phyloP scores from a whole-genome alignment of 2,797 vertebrate genomes.

The Apogon talboti region DNA sequence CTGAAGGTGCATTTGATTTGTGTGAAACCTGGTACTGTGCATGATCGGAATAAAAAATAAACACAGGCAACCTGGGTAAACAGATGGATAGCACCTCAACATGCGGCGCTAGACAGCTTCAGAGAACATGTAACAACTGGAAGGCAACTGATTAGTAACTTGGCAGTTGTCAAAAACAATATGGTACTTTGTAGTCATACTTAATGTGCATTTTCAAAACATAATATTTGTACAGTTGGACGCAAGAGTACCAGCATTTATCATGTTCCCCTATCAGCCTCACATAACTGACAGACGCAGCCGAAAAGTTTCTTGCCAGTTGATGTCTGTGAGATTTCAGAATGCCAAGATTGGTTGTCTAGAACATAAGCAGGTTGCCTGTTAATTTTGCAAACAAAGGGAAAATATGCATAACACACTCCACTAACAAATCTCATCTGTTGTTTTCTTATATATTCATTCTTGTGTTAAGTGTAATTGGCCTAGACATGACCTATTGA shows the following conservation, averaged over 20 bases:
- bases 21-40: conserved; percentile 66
- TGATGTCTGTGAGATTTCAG: conserved; percentile 1
- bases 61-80: conserved; percentile 65
- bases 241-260: neutral
- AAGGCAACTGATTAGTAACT: conserved; percentile 52
- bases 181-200: conserved; percentile 34
- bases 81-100: conserved; percentile 65
- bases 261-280: too few species aligned
- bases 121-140: conserved; percentile 53
- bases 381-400: conserved; percentile 11
- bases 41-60: conserved; percentile 75
- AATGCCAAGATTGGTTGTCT: conserved; percentile 10
- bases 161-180: conserved; percentile 66
- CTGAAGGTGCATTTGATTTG: conserved; percentile 83
- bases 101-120: conserved; percentile 47
- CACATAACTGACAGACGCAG: neutral
- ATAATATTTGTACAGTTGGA: neutral
- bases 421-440: conserved; percentile 12
- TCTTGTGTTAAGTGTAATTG: conserved; percentile 49
- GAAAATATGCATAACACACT: conserved; percentile 5
- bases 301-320: neutral
- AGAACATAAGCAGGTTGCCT: conserved; percentile 1
- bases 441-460: conserved; percentile 7
- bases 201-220: neutral
- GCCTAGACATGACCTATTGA: conserved; percentile 52